Base-by-base conservation (phyloP, 1,140 invertebrate genomes). In the Drosophila quadrilineata region DNA sequence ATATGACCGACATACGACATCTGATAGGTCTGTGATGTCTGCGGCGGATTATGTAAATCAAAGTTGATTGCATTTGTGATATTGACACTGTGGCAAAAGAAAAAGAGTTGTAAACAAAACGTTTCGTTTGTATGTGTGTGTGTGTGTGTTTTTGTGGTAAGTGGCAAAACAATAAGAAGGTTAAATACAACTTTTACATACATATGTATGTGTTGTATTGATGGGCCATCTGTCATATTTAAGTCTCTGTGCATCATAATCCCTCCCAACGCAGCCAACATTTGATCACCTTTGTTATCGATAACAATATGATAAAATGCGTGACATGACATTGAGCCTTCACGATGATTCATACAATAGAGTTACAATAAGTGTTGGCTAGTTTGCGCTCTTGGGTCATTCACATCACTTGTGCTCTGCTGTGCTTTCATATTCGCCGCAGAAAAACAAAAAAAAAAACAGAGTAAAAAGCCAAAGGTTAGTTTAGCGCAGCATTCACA, bases 131-230 rank as follows among this genome's bases (percentile, higher is more conserved):
- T 41, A 17, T 43, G 38, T n/a, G n/a, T n/a, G 8, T 41, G 19
- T 10, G 8, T 41, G 38, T 35, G 10, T 35, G 33, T n/a, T n/a
- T 17, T 38, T 77, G 66, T 79, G 75, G 75, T 68, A 75, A 80
- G 62, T 71, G 76, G 76, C 76, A 64, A 26, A 53, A 82, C 72
- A 80, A 76, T 72, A 57, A 72, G 76, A 80, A 82, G 75, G 75
- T 80, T 80, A 82, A 80, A 28, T 60, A 57, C 49, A 70, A 73
- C 38, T 48, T 68, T 71, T 71, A 54, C 40, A 74, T 74, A 59
- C 48, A 26, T 67, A 28, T 43, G 48, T 35, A 66, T 35, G 24
- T 48, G 22, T 59, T 60, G 29, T 50, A 64, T 52, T 53, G 8
- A 19, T 6, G n/a, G 43, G 22, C 28, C 43, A 35, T 36, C 26